phyloP scores from a whole-genome alignment of 2,797 vertebrate species.

The Pagetopsis macropterus region DNA sequence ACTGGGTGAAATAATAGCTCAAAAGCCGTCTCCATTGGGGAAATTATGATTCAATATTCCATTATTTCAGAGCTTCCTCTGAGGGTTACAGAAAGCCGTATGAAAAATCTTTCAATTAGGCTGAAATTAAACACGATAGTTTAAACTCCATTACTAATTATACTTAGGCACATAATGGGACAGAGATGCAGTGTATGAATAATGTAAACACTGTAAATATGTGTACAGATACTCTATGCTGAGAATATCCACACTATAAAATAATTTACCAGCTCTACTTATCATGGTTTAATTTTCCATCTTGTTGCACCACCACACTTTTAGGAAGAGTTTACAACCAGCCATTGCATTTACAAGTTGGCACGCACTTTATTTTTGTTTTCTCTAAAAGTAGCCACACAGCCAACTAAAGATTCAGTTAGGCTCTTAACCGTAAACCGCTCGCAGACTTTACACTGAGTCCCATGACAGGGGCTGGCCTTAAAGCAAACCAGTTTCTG shows the following conservation, averaged over 20 bases:
- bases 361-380: conserved; percentile 61
- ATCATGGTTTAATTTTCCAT: conserved; percentile 43
- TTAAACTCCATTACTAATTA: conserved; percentile 61
- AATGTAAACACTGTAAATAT: conserved; percentile 12
- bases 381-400: conserved; percentile 59
- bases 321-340: conserved; percentile 48
- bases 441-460: conserved; percentile 17
- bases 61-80: conserved; percentile 73
- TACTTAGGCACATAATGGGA: conserved; percentile 39
- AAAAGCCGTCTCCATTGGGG: conserved; percentile 60
- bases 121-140: conserved; percentile 67
- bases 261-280: conserved; percentile 26
- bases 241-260: conserved; percentile 34
- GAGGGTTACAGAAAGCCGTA: conserved; percentile 56
- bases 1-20: conserved; percentile 57
- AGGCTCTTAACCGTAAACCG: conserved; percentile 27
- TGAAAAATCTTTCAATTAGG: conserved; percentile 70
- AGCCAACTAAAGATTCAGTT: conserved; percentile 29
- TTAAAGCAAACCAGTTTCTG: conserved; percentile 53
- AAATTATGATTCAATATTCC: conserved; percentile 70
- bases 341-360: conserved; percentile 59
- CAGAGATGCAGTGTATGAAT: conserved; percentile 6
- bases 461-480: conserved; percentile 38
- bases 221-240: conserved; percentile 6
- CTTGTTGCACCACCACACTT: conserved; percentile 29